These are phyloP conservation scores for Tipula unca DNA, from an alignment of 2,888 invertebrate species.

Conservation along the genomic window DNA sequence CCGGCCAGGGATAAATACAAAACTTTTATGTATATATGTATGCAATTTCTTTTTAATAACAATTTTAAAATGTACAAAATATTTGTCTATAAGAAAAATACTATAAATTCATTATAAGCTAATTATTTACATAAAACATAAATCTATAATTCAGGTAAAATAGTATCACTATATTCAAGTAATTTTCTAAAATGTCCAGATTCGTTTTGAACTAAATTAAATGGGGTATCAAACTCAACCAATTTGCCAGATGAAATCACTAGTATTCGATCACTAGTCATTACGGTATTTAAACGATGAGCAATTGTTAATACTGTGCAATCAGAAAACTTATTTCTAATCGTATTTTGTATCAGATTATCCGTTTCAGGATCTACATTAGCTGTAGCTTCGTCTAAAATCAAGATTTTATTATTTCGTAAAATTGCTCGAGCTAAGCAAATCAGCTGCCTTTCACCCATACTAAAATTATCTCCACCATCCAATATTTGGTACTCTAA, in stretches of 20 bases:
- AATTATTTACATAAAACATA: not conserved
- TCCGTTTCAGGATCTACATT: slow-evolving; percentile 81
- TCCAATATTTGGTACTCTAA: slow-evolving; percentile 62
- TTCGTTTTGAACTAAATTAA: slow-evolving; percentile 49
- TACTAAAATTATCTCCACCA: slow-evolving; percentile 67
- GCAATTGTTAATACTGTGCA: slow-evolving; percentile 89
- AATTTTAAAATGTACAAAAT: not conserved
- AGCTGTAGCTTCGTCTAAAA: slow-evolving; percentile 70
- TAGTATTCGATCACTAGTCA: slow-evolving; percentile 78
- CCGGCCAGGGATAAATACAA: not conserved
- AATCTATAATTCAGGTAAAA: not conserved
- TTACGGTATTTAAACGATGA: slow-evolving; percentile 83
- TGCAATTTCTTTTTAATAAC: not conserved
- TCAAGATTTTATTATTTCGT: slow-evolving; percentile 46
- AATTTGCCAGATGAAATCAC: slow-evolving; percentile 69
- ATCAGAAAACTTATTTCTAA: slow-evolving; percentile 64
- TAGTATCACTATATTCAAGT: slow-evolving; percentile 42
- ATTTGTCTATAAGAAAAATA: not conserved
- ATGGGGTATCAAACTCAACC: slow-evolving; percentile 71
- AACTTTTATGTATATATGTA: not conserved
- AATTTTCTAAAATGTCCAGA: slow-evolving; percentile 54
- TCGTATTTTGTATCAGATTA: slow-evolving; percentile 72
- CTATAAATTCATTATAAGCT: not conserved
- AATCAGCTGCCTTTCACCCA: slow-evolving; percentile 71
- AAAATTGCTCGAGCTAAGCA: slow-evolving; percentile 73